Evolutionary conservation across 2,113 vertebrate species (phyloP).

Genomic region (Tenrec ecaudatus): DNA sequence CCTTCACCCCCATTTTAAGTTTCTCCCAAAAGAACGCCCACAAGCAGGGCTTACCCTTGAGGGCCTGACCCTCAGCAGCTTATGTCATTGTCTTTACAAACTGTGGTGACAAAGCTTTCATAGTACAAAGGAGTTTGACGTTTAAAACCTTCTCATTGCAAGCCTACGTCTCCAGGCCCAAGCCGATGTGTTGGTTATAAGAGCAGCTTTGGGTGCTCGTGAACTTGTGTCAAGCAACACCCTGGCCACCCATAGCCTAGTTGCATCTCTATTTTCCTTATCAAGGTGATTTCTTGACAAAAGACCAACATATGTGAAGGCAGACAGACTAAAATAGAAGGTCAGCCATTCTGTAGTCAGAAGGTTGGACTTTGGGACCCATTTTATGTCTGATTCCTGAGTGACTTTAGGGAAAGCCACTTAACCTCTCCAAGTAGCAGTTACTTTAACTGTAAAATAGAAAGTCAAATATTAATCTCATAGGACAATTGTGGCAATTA

Average conservation of each 20-base stretch:
- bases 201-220: neutral
- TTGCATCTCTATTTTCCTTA: neutral
- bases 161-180: neutral
- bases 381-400: constrained; percentile 32
- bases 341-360: neutral
- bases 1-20: neutral
- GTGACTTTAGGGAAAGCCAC: neutral
- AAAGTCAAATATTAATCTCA: constrained; percentile 44
- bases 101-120: neutral
- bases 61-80: neutral
- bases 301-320: neutral
- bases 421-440: neutral
- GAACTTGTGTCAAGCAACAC: neutral
- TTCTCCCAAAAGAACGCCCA: neutral
- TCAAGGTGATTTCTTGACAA: neutral
- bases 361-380: neutral
- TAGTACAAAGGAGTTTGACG: neutral
- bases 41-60: neutral
- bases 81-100: too few relatives aligned
- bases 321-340: neutral
- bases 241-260: neutral
- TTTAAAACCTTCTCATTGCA: too few relatives aligned
- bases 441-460: neutral
- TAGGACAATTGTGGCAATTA: constrained; percentile 10
- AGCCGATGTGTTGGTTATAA: neutral